These are phyloP conservation scores for Platanista minor DNA, from an alignment of 2,113 vertebrate genomes.

Conservation along the genomic window DNA sequence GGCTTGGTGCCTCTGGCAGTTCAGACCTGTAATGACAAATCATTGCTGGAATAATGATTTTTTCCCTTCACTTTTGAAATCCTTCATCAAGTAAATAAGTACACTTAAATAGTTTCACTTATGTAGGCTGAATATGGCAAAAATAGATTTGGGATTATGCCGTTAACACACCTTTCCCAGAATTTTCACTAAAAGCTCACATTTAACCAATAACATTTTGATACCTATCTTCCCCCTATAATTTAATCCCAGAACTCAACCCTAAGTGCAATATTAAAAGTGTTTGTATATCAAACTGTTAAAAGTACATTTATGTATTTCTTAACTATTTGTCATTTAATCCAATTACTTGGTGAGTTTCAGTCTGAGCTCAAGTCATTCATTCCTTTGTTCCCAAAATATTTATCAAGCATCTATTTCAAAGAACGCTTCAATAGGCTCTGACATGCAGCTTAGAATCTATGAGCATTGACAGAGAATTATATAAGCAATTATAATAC, in stretches of 20 bases:
- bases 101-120: constrained; percentile 28
- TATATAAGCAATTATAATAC: not conserved
- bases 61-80: constrained; percentile 30
- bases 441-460: not conserved
- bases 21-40: constrained; percentile 66
- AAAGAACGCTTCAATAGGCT: not conserved
- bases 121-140: not conserved
- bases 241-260: not conserved
- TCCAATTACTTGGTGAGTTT: not conserved
- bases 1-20: constrained; percentile 65
- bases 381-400: not conserved
- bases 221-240: not conserved
- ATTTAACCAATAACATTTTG: constrained; percentile 11
- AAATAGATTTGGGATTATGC: not conserved
- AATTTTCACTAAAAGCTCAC: not conserved
- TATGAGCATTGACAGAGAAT: not conserved
- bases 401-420: not conserved
- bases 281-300: not conserved
- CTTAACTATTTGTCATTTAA: constrained; percentile 21
- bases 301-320: not conserved
- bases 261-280: not conserved
- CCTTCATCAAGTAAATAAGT: constrained; percentile 45
- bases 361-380: not conserved
- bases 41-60: constrained; percentile 58
- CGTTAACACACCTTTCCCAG: not conserved